phyloP scores from a whole-genome alignment of 2,113 vertebrate genomes.

The Rallus limicola region DNA sequence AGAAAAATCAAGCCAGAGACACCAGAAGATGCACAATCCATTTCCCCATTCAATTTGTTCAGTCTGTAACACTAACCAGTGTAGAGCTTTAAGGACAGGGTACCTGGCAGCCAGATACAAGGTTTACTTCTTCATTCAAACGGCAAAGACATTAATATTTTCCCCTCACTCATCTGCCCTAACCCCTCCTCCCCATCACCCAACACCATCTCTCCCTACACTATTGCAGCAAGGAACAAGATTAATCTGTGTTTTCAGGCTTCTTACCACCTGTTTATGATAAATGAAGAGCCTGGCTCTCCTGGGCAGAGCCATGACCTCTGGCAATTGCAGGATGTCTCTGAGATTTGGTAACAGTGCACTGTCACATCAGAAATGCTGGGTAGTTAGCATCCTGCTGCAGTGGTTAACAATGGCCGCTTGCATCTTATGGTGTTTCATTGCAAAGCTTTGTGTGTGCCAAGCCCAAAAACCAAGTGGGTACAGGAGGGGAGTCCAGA shows the following conservation, averaged over 20 bases:
- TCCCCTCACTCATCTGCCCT: not conserved
- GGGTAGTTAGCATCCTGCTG: not conserved
- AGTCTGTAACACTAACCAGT: not conserved
- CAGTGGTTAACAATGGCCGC: not conserved
- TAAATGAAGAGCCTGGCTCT: not conserved
- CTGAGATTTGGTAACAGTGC: not conserved
- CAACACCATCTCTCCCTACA: not conserved
- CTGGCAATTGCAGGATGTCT: not conserved
- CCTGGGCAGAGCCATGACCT: not conserved
- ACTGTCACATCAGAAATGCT: not conserved
- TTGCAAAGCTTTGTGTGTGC: not conserved
- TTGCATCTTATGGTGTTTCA: not conserved
- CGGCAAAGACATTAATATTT: not conserved
- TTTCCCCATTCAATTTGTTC: not conserved
- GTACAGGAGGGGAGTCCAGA: not conserved
- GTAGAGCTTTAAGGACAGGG: not conserved
- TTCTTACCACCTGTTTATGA: not conserved
- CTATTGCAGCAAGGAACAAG: not conserved
- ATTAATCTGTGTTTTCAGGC: not conserved
- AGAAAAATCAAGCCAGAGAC: not conserved
- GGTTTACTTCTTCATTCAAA: not conserved
- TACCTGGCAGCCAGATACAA: not conserved
- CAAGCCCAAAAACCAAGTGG: not conserved
- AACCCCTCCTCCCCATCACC: not conserved
- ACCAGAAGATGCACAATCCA: fast-evolving